phyloP scores from a whole-genome alignment of 2,888 invertebrate genomes.

The Mimachlamys varia region DNA sequence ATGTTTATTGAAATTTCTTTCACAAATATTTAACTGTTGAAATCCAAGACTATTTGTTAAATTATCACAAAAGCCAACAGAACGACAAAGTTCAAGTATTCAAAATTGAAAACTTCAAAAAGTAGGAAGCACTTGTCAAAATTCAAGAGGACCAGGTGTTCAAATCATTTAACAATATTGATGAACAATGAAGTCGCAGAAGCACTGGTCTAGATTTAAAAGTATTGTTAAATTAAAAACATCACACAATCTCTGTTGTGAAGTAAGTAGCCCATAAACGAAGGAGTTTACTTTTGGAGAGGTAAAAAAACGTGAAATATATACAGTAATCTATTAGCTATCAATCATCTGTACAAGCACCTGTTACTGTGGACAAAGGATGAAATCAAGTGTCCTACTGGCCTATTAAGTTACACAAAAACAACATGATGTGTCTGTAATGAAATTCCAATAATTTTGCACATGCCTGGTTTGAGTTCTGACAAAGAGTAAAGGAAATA shows the following conservation, averaged over 20 bases:
- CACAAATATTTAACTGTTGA: too few relatives aligned
- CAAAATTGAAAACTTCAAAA: background rate
- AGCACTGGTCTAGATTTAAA: background rate
- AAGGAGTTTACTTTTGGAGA: background rate
- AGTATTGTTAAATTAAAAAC: background rate
- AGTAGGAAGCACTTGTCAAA: conserved; percentile 4
- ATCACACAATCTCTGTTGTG: background rate
- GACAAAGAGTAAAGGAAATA: background rate
- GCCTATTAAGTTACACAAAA: conserved; percentile 26
- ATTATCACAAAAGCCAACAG: background rate
- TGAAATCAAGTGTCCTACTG: conserved; percentile 2
- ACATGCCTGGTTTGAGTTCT: background rate
- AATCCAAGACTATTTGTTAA: too few relatives aligned
- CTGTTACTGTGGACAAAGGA: background rate
- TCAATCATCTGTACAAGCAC: background rate
- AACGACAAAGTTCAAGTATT: background rate
- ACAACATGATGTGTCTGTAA: conserved; percentile 31
- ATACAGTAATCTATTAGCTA: background rate
- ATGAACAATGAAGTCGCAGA: background rate
- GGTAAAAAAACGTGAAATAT: background rate
- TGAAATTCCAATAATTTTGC: conserved; percentile 17
- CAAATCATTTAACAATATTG: background rate
- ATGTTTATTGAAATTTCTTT: too few relatives aligned
- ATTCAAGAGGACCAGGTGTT: background rate
- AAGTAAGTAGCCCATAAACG: background rate